Conservation (phyloP, 1,140 invertebrate genomes). For the Heliconius hermathena region DNA sequence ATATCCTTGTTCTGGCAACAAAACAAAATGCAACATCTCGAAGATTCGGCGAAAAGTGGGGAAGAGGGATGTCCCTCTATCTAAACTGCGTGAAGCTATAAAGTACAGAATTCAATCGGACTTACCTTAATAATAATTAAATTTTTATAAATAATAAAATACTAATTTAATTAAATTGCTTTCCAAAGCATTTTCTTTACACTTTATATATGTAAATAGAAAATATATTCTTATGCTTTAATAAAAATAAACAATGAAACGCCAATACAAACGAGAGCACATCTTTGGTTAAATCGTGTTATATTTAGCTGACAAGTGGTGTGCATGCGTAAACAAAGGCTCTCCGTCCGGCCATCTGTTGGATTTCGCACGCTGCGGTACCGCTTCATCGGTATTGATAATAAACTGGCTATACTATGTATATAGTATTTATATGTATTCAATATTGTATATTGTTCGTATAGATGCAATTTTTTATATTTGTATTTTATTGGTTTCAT, state of each 20-base stretch:
- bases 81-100: background rate
- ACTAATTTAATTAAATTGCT: too few species aligned
- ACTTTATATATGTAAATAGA: background rate
- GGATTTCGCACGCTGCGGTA: constrained; percentile 21
- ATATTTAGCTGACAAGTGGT: constrained; percentile 27
- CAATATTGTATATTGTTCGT: background rate
- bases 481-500: too few species aligned
- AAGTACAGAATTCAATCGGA: background rate
- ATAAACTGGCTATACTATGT: background rate
- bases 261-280: constrained; percentile 17
- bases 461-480: too few species aligned
- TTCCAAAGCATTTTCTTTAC: background rate
- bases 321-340: constrained; percentile 29
- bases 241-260: background rate
- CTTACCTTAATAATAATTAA: too few species aligned
- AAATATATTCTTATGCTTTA: background rate
- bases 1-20: background rate
- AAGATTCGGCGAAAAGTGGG: background rate
- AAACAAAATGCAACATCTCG: background rate
- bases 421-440: background rate
- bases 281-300: constrained; percentile 24
- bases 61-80: background rate
- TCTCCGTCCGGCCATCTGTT: constrained; percentile 24
- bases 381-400: constrained; percentile 8
- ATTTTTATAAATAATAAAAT: too few species aligned